Base-by-base conservation (phyloP, 2,797 vertebrate genomes). In the Clangula hyemalis region DNA sequence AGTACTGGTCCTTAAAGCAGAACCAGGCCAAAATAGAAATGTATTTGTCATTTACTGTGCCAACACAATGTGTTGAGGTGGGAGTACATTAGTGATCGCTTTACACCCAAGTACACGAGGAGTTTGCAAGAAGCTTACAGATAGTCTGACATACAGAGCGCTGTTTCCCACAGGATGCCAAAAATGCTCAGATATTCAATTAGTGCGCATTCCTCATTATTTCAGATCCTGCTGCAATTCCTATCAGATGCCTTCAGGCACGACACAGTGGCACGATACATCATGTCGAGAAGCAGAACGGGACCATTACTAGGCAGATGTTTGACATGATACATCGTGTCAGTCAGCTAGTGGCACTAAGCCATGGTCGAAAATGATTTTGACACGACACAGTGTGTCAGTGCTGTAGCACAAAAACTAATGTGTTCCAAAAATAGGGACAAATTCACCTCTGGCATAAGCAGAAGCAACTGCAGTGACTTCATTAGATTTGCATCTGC, bases 401-500 rank as follows among this genome's bases (percentile, higher is more conserved):
- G 2, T 51, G 47, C 73, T 49, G 53, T 21, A 85, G 85, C 71
- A 90, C 60, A 86, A 86, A 91, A 91, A 79, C 81, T 25, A 89
- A 34, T 32, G 1, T 30, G 49, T 75, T 95, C 93, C 89, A 93
- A 95, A 94, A 95, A 93, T 84, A 96, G 91, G 83, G 91, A 82
- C 91, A 93, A 93, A 91, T 94, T 91, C 91, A 93, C 89, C 94
- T 95, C 94, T 94, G 88, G 93, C 88, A 85, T 56, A 62, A 93
- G 85, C 2, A 82, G 80, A 69, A 89, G 53, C 74, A 93, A 83
- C 81, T 85, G 73, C 81, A 71, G 73, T 92, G 93, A 94, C 91
- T 96, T 95, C 92, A 92, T 84, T 71, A 93, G 94, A 94, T 92
- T 95, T 95, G 94, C 86, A 96, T 95, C 90, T 94, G 84, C 92